phyloP scores from a whole-genome alignment of 1,140 invertebrate species.

The Oreohelix idahoensis region DNA sequence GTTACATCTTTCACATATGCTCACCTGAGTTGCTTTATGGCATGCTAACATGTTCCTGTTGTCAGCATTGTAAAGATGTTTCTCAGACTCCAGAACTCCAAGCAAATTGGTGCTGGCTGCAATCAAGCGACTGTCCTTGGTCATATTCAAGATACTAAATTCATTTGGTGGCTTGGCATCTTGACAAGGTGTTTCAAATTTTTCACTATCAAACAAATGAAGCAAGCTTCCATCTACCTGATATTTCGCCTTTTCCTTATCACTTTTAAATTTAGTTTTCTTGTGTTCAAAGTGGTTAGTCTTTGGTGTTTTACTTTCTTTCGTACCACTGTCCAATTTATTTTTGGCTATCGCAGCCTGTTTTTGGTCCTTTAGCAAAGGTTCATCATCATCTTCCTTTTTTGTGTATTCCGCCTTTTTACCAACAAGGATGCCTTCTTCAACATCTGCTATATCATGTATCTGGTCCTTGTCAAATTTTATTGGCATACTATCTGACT shows the following conservation, averaged over 20 bases:
- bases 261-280: background rate
- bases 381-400: background rate
- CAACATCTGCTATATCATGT: background rate
- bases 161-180: background rate
- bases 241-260: background rate
- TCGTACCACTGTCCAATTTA: background rate
- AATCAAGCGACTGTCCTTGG: background rate
- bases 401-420: background rate
- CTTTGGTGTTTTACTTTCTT: background rate
- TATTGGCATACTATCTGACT: background rate
- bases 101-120: background rate
- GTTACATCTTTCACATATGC: no score
- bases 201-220: background rate
- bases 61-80: constrained; percentile 14
- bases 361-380: background rate
- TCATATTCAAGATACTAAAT: background rate
- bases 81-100: constrained; percentile 4
- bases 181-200: background rate
- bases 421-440: background rate
- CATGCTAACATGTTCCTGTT: constrained; percentile 5
- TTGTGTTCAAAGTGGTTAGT: background rate
- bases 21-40: background rate
- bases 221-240: background rate
- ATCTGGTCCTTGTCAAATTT: background rate
- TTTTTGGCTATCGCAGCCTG: background rate